These are phyloP conservation scores for Bathynomus jamesi DNA, from an alignment of 1,140 invertebrate species.

Conservation along the genomic window DNA sequence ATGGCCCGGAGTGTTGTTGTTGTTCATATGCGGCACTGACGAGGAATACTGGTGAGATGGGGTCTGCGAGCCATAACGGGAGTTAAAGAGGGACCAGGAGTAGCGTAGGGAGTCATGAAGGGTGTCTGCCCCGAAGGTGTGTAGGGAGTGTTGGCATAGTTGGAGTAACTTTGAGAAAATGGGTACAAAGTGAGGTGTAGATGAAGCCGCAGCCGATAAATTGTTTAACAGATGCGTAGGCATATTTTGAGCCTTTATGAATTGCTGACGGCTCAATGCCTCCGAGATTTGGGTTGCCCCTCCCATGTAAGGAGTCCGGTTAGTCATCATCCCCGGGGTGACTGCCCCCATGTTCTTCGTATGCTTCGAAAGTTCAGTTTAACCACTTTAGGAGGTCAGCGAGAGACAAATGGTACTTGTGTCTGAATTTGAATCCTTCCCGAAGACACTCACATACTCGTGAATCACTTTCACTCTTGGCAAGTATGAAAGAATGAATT, in stretches of 20 bases:
- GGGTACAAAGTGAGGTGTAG: conserved; percentile 41
- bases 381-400: conserved; percentile 83
- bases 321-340: conserved; percentile 55
- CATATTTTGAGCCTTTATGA: conserved; percentile 62
- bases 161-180: conserved; percentile 36
- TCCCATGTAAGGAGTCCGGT: conserved; percentile 58
- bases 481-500: conserved; percentile 89
- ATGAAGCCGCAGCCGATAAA: conserved; percentile 51
- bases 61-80: conserved; percentile 26
- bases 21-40: conserved; percentile 17
- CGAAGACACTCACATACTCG: conserved; percentile 87
- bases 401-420: conserved; percentile 77
- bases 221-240: conserved; percentile 64
- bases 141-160: conserved; percentile 52
- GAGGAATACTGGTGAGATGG: conserved; percentile 25
- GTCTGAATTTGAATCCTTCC: conserved; percentile 83
- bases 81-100: conserved; percentile 36
- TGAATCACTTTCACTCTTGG: conserved; percentile 73
- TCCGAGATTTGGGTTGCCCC: conserved; percentile 40
- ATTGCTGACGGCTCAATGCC: conserved; percentile 49
- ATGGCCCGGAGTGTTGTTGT: neutral
- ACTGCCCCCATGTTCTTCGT: conserved; percentile 63
- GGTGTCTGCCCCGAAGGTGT: conserved; percentile 83
- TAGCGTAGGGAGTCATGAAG: conserved; percentile 75
- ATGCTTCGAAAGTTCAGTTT: conserved; percentile 94